phyloP scores from a whole-genome alignment of 2,888 invertebrate species.

The Ormyrus labotus region DNA sequence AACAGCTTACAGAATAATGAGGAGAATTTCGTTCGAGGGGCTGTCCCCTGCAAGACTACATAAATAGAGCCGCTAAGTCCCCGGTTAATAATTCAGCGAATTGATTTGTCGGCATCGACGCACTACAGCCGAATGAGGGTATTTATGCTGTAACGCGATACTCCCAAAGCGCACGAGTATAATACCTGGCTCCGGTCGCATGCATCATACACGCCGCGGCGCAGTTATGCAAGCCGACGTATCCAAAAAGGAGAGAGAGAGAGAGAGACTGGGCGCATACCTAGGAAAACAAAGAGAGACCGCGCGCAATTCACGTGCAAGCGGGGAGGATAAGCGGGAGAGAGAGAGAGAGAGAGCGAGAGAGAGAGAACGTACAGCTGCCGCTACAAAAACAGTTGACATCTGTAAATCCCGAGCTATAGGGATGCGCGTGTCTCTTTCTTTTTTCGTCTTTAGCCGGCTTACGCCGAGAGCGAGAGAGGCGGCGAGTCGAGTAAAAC shows the following conservation, averaged over 20 bases:
- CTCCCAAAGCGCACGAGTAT: conserved; percentile 37
- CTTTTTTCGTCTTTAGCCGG: conserved; percentile 48
- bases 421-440: conserved; percentile 57
- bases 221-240: too few species aligned
- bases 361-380: conserved; percentile 62
- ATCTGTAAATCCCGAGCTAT: conserved; percentile 67
- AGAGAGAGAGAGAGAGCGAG: conserved; percentile 32
- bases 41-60: too few species aligned
- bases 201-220: neutral
- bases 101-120: conserved; percentile 60
- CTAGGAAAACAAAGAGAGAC: conserved; percentile 32
- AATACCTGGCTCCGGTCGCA: neutral
- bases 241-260: conserved; percentile 10
- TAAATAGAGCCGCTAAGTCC: neutral
- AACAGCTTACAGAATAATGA: too few species aligned
- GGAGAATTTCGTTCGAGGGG: too few species aligned
- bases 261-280: conserved; percentile 43
- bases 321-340: conserved; percentile 10
- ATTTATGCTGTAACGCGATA: conserved; percentile 69
- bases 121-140: conserved; percentile 61
- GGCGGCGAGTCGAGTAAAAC: conserved; percentile 33
- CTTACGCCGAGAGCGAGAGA: conserved; percentile 43
- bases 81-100: conserved; percentile 58
- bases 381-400: conserved; percentile 71
- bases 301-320: conserved; percentile 27